Percentiles rank a stretch among this genome's conserved stretches.
Evolutionary conservation across 2,888 invertebrate species (phyloP).

Genomic region (Drosophila mettleri): DNA sequence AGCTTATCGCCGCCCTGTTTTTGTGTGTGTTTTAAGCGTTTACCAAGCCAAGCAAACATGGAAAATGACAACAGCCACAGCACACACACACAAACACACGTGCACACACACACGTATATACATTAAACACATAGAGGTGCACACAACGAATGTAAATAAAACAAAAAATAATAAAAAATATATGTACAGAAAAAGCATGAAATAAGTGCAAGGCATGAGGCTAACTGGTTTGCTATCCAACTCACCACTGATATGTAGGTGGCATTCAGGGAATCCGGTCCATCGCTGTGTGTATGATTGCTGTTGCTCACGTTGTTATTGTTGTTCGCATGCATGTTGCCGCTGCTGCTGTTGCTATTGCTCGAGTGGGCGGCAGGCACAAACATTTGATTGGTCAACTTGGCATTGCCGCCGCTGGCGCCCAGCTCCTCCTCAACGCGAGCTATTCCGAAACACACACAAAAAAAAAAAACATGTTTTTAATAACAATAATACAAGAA

Average conservation of each 20-base stretch:
- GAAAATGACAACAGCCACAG: constrained; percentile 28
- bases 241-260: constrained; percentile 92
- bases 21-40: constrained; percentile 38
- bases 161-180: constrained; percentile 47
- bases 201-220: constrained; percentile 65
- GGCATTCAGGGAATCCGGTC: constrained; percentile 86
- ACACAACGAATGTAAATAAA: constrained; percentile 66
- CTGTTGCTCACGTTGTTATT: constrained; percentile 49
- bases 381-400: constrained; percentile 87
- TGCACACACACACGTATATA: constrained; percentile 43
- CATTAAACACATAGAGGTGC: constrained; percentile 65
- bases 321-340: constrained; percentile 54
- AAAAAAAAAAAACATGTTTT: neutral
- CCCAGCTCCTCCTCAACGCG: constrained; percentile 88
- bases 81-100: constrained; percentile 38
- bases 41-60: constrained; percentile 38
- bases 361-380: constrained; percentile 85
- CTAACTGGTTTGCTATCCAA: constrained; percentile 72
- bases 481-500: too few relatives aligned
- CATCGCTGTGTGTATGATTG: constrained; percentile 77
- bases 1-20: constrained; percentile 89
- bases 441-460: too few relatives aligned
- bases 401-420: constrained; percentile 84
- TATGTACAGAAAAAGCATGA: constrained; percentile 72
- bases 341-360: constrained; percentile 48